Evolutionary conservation across 2,113 vertebrate genomes (phyloP), one percentile per base, ranked within the genome.

Genomic region (Takifugu bimaculatus): DNA sequence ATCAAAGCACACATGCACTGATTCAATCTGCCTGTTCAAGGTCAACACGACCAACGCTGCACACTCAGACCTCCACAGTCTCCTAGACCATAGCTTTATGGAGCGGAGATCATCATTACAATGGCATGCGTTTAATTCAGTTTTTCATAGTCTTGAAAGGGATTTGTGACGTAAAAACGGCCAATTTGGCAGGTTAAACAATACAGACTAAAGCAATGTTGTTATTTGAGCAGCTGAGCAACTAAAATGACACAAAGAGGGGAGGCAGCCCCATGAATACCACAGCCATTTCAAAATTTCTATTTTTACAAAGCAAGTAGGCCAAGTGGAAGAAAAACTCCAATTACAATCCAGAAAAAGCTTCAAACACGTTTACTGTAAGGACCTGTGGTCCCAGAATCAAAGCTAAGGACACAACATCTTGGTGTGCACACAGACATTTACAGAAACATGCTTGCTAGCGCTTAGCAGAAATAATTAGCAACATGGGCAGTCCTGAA

Each of bases 241-340:
- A 70, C 71, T 27, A 50, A 69, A 75, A 43, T 32, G 20, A 70
- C 63, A 60, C 57, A 69, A 60, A 54, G 56, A 65, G 51, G 44
- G 50, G 62, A 70, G 60, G 56, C 47, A 57, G 54, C 63, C 51
- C 59, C 68, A 67, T 66, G 11, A 74, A 70, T 63, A 74, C 75
- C 78, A 80, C 79, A 83, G 67, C 70, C 75, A 84, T 74, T 81
- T 79, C 47, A 83, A 84, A 77, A 65, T 74, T 71, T 72, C 77
- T 57, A 44, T 35, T 6, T 53, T 13, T 53, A 28, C 26, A 53
- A 75, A 81, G 57, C 53, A 54, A 27, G 26, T 60, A 20, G 63
- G 32, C 10, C 26, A 15, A 20, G 65, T 3, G 11, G 9, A 69
- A 54, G 57, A 52, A 66, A 69, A 74, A 72, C 67, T 70, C 59